Evolutionary conservation across 2,888 invertebrate species (phyloP), one percentile per base, ranked within the genome.

Genomic region (Drosophila vallismaia): DNA sequence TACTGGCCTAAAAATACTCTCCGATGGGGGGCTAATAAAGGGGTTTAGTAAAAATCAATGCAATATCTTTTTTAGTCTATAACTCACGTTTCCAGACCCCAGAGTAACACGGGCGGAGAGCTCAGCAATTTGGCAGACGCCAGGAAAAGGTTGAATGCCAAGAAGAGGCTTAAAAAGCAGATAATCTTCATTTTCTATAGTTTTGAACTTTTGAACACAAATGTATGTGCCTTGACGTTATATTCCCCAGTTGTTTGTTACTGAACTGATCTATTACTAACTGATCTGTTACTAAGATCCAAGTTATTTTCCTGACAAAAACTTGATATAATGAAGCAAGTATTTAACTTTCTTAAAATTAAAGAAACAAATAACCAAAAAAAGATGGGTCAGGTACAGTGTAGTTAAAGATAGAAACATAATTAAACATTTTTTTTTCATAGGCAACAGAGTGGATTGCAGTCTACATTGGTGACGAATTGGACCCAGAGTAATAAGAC

Each of bases 101-200:
- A 86, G 2, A 86, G 62, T 0, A 86, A 4, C 19, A 73, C 76
- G 1, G 88, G 88, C 6, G 82, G 81, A 0, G 79, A 55, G 8
- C 49, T 45, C 0, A 44, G 4, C 0, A 69, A 6, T 0, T 51
- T 2, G 8, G 33, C 52, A 3, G 28, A 9, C n/a, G 9, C 55
- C 9, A 55, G 5, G 6, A 6, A 7, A 10, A n/a, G 8, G 3
- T 14, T 14, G 0, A 31, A n/a, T 5, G n/a, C 46, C 0, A 28
- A 46, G 3, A 31, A 52, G 1, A 31, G 46, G 28, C 53, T 50
- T 10, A 53, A 4, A 0, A 38, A 9, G 24, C 0, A 44, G 7
- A 33, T 5, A 45, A 69, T 69, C 4, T 60, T 69, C 0, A 19
- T 19, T 4, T 12, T 42, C 14, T 42, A 3, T 8, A 3, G 14